Evolutionary conservation across 1,140 invertebrate species (phyloP), one percentile per base, ranked within the genome.

Genomic region (Leguminivora glycinivorella): DNA sequence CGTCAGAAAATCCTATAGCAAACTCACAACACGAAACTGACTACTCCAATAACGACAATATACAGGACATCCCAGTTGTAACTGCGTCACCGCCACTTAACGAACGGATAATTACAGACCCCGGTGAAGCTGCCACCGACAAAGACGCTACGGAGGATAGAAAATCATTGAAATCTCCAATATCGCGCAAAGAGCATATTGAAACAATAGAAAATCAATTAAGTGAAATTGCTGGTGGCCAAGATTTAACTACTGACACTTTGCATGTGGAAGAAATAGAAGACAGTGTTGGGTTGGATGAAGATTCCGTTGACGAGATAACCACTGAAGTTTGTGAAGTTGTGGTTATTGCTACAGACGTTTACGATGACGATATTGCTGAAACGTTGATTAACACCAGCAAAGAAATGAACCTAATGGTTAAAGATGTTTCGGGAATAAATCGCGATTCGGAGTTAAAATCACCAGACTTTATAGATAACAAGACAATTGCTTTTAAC

Each of bases 401-500:
- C 29, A n/a, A n/a, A 17, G 58, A 63, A 4, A 17, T 7, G 14
- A 60, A 24, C 5, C 6, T 4, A n/a, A 60, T 29, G n/a, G 9
- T 1, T 26, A 9, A 60, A 29, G 25, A 60, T 60, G 24, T 4
- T 12, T n/a, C 24, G 22, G 24, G 2, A 17, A 17, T 26, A 60
- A 63, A 17, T 63, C 25, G 9, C 9, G n/a, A 29, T 7, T 63
- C 26, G 29, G 25, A 26, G 6, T 17, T 19, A 7, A 29, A 17
- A 29, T 63, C 58, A 63, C 58, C 58, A 17, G 14, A 29, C 4
- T 17, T 63, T 17, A 17, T 63, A 31, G 58, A 63, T 63, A 63
- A 17, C 14, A 63, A 63, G 0, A 17, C 9, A 29, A 63, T 63
- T n/a, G 1, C 17, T 17, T 63, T 63, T 17, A 63, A 63, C 6